These are phyloP conservation scores for Upupa epops DNA, from an alignment of 2,113 vertebrate genomes.

Conservation along the genomic window DNA sequence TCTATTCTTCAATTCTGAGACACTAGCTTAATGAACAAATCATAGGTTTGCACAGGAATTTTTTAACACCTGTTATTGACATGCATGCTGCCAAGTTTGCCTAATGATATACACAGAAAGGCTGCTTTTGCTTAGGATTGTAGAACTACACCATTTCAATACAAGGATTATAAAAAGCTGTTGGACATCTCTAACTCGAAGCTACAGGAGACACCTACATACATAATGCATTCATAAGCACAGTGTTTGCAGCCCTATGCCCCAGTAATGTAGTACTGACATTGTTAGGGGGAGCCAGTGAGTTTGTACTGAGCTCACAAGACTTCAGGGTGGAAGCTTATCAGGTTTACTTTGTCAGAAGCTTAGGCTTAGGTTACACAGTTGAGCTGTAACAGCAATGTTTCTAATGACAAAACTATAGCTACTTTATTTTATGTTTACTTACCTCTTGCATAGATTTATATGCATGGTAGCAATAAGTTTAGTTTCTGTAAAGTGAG, in stretches of 20 bases:
- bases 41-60: not conserved
- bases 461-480: not conserved
- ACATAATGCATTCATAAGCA: not conserved
- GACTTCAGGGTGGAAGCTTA: not conserved
- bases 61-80: not conserved
- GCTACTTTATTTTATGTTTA: not conserved
- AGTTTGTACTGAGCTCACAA: not conserved
- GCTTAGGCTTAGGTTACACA: too few species aligned
- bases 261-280: not conserved
- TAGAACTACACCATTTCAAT: not conserved
- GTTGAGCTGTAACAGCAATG: not conserved
- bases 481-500: not conserved
- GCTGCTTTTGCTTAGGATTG: not conserved
- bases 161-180: not conserved
- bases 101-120: not conserved
- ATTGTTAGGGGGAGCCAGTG: not conserved
- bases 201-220: not conserved
- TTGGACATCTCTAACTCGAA: not conserved
- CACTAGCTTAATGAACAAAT: not conserved
- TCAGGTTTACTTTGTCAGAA: not conserved
- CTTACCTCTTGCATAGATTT: not conserved
- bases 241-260: not conserved
- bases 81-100: not conserved
- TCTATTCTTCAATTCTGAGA: not conserved
- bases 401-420: not conserved